Evolutionary conservation across 2,113 vertebrate species (phyloP).

Genomic region (Sander vitreus): DNA sequence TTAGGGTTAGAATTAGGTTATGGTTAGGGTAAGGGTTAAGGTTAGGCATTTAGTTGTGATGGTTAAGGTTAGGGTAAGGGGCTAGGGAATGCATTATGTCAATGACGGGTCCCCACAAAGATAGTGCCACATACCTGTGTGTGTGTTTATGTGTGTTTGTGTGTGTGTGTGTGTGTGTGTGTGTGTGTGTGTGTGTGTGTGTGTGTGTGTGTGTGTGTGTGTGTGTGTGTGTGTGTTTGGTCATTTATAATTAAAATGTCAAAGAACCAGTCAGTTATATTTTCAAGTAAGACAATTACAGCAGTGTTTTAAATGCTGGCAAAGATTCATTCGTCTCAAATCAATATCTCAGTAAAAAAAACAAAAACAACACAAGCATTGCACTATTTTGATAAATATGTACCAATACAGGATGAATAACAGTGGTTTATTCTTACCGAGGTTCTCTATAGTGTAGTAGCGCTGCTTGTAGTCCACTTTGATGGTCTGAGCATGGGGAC

Average conservation of each 20-base stretch:
- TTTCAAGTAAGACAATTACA: neutral
- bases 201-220: too few species aligned
- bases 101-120: too few species aligned
- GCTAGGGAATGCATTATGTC: too few species aligned
- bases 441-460: conserved; percentile 97
- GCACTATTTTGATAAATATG: neutral
- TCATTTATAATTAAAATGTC: conserved; percentile 40
- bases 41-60: too few species aligned
- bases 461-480: conserved; percentile 98
- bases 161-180: too few species aligned
- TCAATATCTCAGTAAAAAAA: neutral
- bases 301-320: neutral
- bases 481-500: conserved; percentile 96
- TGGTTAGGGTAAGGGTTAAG: too few species aligned
- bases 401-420: neutral
- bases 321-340: neutral
- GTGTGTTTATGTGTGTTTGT: neutral
- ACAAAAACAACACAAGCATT: neutral
- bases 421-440: conserved; percentile 84
- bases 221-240: neutral
- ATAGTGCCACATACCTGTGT: neutral
- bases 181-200: too few species aligned
- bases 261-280: conserved; percentile 7
- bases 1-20: too few species aligned
- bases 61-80: too few species aligned